These are phyloP conservation scores for Pavo muticus DNA, from an alignment of 2,113 vertebrate genomes.

Conservation along the genomic window DNA sequence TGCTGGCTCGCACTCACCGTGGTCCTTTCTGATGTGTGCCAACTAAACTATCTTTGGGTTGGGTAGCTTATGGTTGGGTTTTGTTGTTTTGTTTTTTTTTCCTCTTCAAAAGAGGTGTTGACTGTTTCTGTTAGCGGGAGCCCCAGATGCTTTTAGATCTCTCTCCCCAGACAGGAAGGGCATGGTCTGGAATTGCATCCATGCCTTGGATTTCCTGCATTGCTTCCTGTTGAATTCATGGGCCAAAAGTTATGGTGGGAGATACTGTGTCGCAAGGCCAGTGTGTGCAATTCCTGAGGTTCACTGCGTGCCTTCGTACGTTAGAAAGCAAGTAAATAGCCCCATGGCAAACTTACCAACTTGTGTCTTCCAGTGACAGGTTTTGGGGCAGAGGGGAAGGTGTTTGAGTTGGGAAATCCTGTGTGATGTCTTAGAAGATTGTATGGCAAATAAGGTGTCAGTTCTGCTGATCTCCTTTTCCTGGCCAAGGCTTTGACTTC, in stretches of 20 bases:
- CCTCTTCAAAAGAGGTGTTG: not conserved
- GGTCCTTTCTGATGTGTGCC: not conserved
- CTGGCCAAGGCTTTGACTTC: not conserved
- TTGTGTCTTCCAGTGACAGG: not conserved
- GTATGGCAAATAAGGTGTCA: fast-evolving
- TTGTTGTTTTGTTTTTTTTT: not conserved
- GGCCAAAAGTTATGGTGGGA: not conserved
- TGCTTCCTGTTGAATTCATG: conserved; percentile 54
- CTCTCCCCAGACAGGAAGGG: conserved; percentile 57
- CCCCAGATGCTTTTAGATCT: conserved; percentile 26
- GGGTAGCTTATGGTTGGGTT: not conserved
- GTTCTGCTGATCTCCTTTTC: not conserved
- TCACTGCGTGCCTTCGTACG: fast-evolving
- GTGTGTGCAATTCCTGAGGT: not conserved
- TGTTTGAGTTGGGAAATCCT: not conserved
- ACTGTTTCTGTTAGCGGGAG: conserved; percentile 24
- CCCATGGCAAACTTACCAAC: not conserved
- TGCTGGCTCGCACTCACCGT: not conserved
- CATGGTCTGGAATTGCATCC: conserved; percentile 43
- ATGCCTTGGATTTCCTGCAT: conserved; percentile 71
- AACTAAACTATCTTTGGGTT: not conserved
- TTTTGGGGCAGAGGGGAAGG: not conserved
- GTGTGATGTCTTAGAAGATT: not conserved
- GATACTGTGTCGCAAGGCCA: not conserved
- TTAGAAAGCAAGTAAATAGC: not conserved